A percentile compares a stretch with the other conserved stretches of the same genome.
phyloP scores from a whole-genome alignment of 2,888 invertebrate genomes.

The Neoaliturus tenellus region DNA sequence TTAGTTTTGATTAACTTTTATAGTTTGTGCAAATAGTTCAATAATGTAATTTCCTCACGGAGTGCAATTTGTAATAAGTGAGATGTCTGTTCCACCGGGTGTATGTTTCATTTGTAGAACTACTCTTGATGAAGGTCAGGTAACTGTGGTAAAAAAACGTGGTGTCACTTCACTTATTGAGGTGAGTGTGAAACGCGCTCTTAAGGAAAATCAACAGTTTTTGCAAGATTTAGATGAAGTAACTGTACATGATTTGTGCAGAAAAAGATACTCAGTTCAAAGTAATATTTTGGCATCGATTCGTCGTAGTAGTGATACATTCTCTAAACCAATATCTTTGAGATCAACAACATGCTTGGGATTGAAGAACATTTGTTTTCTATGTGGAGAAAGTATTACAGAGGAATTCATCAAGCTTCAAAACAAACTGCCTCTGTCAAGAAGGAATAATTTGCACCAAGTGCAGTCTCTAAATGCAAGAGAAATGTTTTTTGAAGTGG shows the following conservation, averaged over 20 bases:
- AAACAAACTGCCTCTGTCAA: background rate
- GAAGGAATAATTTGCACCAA: background rate
- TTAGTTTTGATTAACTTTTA: too few species aligned
- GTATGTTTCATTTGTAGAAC: background rate
- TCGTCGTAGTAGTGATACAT: conserved; percentile 39
- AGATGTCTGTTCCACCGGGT: conserved; percentile 3
- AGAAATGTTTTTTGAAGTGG: background rate
- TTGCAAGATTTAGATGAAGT: background rate
- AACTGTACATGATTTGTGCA: conserved; percentile 44
- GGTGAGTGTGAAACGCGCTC: conserved; percentile 53
- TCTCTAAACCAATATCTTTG: conserved; percentile 42
- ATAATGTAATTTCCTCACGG: background rate
- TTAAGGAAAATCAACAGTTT: background rate
- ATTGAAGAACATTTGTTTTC: conserved; percentile 28
- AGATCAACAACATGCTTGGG: background rate
- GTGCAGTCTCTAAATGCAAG: conserved; percentile 10
- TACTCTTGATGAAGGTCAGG: conserved; percentile 23
- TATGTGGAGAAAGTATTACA: conserved; percentile 16
- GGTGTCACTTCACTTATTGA: conserved; percentile 46
- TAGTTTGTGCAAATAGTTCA: background rate
- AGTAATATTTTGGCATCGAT: conserved; percentile 53
- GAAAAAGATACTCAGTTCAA: conserved; percentile 52
- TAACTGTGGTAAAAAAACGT: conserved; percentile 32
- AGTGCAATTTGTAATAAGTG: conserved; percentile 3
- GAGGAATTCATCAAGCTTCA: background rate